These are phyloP conservation scores for Gortyna flavago DNA, from an alignment of 2,888 invertebrate genomes.

Conservation along the genomic window DNA sequence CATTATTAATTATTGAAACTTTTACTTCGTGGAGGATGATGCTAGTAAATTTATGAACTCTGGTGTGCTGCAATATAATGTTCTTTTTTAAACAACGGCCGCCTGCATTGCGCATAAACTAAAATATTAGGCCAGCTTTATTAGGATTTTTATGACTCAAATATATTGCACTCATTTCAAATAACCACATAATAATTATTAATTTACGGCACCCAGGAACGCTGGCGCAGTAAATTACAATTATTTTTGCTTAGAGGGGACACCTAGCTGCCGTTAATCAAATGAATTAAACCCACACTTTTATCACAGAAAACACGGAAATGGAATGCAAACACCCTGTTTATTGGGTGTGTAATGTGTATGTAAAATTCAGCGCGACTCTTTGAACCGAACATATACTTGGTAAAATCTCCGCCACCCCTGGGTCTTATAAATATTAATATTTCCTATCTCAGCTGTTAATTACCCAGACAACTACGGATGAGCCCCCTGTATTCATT, in stretches of 20 bases:
- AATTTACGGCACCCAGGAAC: constrained; percentile 17
- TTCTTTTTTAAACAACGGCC: neutral
- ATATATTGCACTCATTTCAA: constrained; percentile 33
- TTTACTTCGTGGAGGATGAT: neutral
- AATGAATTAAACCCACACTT: constrained; percentile 47
- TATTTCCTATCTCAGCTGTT: constrained; percentile 87
- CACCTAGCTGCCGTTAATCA: constrained; percentile 35
- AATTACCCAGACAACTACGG: constrained; percentile 87
- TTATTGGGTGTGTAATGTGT: constrained; percentile 72
- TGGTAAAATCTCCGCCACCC: constrained; percentile 77
- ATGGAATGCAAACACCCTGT: constrained; percentile 61
- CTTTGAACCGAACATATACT: constrained; percentile 76
- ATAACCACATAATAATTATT: constrained; percentile 32
- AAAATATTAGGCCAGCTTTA: constrained; percentile 8
- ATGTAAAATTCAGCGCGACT: constrained; percentile 82
- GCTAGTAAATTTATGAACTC: neutral
- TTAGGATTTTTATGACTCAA: constrained; percentile 10
- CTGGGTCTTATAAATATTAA: constrained; percentile 87
- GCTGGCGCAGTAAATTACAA: constrained; percentile 40
- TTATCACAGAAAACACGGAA: constrained; percentile 39
- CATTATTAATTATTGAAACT: neutral
- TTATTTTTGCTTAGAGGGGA: constrained; percentile 34
- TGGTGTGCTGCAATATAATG: neutral
- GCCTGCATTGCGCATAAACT: neutral
- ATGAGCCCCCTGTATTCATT: constrained; percentile 85